A percentile compares a stretch with the other conserved stretches of the same genome.
These are phyloP conservation scores for Nibea coibor DNA, from an alignment of 2,113 vertebrate species.

Conservation along the genomic window DNA sequence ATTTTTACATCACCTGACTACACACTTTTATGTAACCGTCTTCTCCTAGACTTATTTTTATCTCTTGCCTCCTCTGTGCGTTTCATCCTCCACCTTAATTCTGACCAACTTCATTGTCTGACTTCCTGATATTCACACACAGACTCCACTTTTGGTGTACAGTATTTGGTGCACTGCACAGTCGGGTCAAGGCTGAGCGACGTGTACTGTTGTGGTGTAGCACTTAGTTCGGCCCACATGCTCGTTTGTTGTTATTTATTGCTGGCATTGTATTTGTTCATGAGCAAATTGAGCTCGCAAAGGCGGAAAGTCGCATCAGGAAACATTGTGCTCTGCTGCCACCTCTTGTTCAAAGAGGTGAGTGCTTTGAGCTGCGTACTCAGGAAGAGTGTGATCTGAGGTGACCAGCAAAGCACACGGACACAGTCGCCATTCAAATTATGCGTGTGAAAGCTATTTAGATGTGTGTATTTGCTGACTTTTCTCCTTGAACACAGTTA, in stretches of 20 bases:
- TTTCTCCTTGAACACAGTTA: neutral
- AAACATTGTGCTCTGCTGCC: slow-evolving; percentile 62
- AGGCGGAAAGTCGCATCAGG: neutral
- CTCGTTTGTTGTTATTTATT: neutral
- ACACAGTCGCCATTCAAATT: neutral
- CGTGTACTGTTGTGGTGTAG: neutral
- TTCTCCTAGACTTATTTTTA: slow-evolving; percentile 79
- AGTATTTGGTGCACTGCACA: neutral
- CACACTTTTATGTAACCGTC: slow-evolving; percentile 78
- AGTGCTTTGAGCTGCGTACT: too few relatives aligned
- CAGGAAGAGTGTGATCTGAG: neutral
- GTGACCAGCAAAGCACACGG: neutral
- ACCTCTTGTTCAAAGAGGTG: slow-evolving; percentile 52
- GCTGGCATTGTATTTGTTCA: slow-evolving; percentile 1
- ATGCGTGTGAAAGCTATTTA: neutral
- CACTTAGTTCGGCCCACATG: neutral
- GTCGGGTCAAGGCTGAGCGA: neutral
- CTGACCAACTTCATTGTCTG: slow-evolving; percentile 12
- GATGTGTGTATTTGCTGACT: neutral
- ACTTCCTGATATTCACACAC: neutral
- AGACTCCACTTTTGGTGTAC: neutral
- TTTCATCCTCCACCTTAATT: slow-evolving; percentile 28
- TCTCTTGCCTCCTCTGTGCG: slow-evolving; percentile 47
- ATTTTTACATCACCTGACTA: slow-evolving; percentile 81
- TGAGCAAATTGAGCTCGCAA: neutral